Conservation (phyloP, 1,140 invertebrate species). For the Pogonomyrmex californicus region DNA sequence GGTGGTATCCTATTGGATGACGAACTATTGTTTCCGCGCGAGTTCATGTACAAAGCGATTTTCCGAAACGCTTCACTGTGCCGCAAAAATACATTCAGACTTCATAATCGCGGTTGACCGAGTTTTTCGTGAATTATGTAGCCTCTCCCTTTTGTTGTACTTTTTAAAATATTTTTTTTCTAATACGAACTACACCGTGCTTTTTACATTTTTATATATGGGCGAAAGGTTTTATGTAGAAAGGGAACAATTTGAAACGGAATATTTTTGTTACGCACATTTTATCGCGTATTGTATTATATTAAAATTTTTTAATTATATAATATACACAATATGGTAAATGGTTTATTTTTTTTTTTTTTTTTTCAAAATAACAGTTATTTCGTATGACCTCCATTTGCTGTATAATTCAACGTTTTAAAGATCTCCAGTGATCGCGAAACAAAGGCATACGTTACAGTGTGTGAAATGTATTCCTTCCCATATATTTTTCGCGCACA, state of each 20-base stretch:
- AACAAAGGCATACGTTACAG: slow-evolving; percentile 31
- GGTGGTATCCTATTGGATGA: slow-evolving; percentile 39
- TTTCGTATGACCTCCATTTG: neutral
- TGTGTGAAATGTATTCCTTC: neutral
- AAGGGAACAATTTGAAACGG: neutral
- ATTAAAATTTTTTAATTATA: neutral
- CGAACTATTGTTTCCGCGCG: slow-evolving; percentile 51
- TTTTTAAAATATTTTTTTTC: neutral
- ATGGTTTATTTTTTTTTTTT: neutral
- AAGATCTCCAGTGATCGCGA: slow-evolving; percentile 16
- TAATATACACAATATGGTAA: neutral
- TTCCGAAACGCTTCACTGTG: slow-evolving; percentile 19
- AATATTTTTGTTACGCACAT: slow-evolving; percentile 1
- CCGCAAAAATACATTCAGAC: slow-evolving; percentile 44
- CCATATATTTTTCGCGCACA: slow-evolving; percentile 26
- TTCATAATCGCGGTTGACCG: slow-evolving; percentile 30
- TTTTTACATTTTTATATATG: neutral
- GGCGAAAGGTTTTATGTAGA: neutral
- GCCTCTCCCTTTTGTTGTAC: neutral
- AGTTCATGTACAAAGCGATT: slow-evolving; percentile 52
- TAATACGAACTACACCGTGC: neutral
- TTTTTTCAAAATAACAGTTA: neutral
- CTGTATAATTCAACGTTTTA: slow-evolving; percentile 6
- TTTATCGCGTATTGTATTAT: neutral
- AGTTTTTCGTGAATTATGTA: slow-evolving; percentile 37